Evolutionary conservation across 2,113 vertebrate genomes (phyloP).

Genomic region (Sylvicapra grimmia): DNA sequence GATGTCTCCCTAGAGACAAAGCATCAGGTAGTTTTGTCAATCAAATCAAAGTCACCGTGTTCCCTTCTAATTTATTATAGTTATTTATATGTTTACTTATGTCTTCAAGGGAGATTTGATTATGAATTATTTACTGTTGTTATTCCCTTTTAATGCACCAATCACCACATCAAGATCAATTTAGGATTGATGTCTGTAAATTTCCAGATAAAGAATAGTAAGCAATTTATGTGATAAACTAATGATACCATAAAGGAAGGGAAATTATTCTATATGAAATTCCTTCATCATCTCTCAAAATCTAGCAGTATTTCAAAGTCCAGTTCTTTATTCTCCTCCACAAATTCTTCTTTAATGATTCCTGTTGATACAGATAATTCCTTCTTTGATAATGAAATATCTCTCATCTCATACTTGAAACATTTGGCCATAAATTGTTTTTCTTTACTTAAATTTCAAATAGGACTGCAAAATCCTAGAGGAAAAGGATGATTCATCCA

Average conservation of each 20-base stretch:
- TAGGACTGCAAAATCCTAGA: not conserved
- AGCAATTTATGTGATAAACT: conserved; percentile 58
- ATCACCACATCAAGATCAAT: conserved; percentile 66
- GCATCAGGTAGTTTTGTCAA: conserved; percentile 73
- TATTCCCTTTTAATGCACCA: conserved; percentile 67
- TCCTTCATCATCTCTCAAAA: not conserved
- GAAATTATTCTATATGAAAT: conserved; percentile 12
- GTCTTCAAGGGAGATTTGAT: conserved; percentile 70
- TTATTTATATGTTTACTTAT: conserved; percentile 73
- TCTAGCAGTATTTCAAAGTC: not conserved
- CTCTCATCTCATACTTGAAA: not conserved
- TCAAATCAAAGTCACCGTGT: conserved; percentile 73
- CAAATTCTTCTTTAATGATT: not conserved
- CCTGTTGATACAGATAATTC: not conserved
- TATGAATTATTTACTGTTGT: conserved; percentile 76
- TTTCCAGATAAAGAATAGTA: conserved; percentile 58
- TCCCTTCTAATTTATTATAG: conserved; percentile 69
- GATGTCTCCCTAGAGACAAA: conserved; percentile 70
- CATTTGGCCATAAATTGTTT: not conserved
- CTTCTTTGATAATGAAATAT: not conserved
- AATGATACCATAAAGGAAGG: conserved; percentile 21
- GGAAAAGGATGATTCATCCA: not conserved
- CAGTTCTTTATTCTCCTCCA: not conserved
- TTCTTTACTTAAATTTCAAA: not conserved
- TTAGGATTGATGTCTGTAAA: conserved; percentile 68